Evolutionary conservation across 2,113 vertebrate species (phyloP), one percentile per base, ranked within the genome.

Genomic region (Percina caprodes): DNA sequence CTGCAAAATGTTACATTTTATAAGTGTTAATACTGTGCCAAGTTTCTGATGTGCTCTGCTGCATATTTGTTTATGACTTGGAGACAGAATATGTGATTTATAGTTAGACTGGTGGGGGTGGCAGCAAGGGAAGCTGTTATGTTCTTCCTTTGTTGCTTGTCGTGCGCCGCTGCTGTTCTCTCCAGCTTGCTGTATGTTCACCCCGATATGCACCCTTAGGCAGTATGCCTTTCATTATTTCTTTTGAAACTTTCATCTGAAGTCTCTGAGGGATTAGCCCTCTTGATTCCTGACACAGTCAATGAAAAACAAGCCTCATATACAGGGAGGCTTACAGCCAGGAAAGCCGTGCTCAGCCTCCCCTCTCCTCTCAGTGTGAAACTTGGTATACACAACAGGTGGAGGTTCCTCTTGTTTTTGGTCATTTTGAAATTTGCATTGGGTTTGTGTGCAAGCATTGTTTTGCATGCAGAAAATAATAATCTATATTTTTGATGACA

Each of bases 221-320:
- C 95, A 84, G 82, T 90, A 66, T 85, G 92, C 91, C 94, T 95
- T 96, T 95, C 94, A 95, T 95, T 95, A 93, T 95, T 95, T 95
- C 94, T 95, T 95, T 94, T 94, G 93, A 95, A 95, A 95, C 93
- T 95, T 95, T 95, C 93, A 94, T 94, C 93, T 94, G 90, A 93
- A 94, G 92, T 94, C 95, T 94, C 94, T 82, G 90, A 94, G 93
- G 95, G 93, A 95, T 96, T 95, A 95, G 94, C 93, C 90, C 92
- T 95, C 95, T 95, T 95, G 94, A 94, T 95, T 95, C 92, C 93
- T 94, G 93, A 95, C 93, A 95, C 92, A 95, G 93, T 94, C 94
- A 92, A 94, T 94, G 94, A 95, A 95, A 94, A 95, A 95, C 94
- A 95, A 93, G 94, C 89, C 91, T 94, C 86, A 91, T 94, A 93